Conservation (phyloP, 2,888 invertebrate genomes). For the Trissonchulus sp. region DNA sequence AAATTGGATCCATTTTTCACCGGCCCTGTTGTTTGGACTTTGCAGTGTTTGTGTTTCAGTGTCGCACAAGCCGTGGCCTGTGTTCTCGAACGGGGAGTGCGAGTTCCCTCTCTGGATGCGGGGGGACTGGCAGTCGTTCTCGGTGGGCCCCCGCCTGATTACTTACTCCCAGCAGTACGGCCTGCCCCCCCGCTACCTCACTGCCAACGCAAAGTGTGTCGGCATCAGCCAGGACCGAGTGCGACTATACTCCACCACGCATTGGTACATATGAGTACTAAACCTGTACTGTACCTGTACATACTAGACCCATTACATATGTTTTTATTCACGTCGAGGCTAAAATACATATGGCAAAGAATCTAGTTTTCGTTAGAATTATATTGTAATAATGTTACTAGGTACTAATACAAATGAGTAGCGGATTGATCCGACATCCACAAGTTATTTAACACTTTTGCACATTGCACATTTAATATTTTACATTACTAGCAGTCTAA, state of each 20-base stretch:
- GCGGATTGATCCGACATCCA: neutral
- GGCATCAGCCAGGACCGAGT: neutral
- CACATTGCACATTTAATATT: too few relatives aligned
- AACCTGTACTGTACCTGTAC: neutral
- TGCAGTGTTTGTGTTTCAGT: conserved; percentile 11
- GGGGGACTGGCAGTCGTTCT: conserved; percentile 26
- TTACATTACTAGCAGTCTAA: too few relatives aligned
- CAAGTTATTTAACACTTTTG: too few relatives aligned
- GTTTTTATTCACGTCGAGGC: neutral
- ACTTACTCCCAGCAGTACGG: conserved; percentile 17
- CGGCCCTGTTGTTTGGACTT: too few relatives aligned
- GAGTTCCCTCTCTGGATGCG: conserved; percentile 25
- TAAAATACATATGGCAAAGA: too few relatives aligned
- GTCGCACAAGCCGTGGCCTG: neutral
- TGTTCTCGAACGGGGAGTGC: conserved; percentile 4
- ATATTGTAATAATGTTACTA: neutral
- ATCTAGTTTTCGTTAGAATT: too few relatives aligned
- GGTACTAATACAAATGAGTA: too few relatives aligned
- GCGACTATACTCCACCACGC: conserved; percentile 14
- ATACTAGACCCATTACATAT: neutral
- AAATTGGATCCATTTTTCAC: too few relatives aligned
- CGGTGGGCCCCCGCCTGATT: neutral
- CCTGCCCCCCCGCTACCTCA: conserved; percentile 14
- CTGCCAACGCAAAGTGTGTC: conserved; percentile 22
- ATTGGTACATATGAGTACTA: conserved; percentile 22